A percentile compares a stretch with the other conserved stretches of the same genome.
Conservation (phyloP, 2,888 invertebrate genomes). For the Trisateles emortualis region DNA sequence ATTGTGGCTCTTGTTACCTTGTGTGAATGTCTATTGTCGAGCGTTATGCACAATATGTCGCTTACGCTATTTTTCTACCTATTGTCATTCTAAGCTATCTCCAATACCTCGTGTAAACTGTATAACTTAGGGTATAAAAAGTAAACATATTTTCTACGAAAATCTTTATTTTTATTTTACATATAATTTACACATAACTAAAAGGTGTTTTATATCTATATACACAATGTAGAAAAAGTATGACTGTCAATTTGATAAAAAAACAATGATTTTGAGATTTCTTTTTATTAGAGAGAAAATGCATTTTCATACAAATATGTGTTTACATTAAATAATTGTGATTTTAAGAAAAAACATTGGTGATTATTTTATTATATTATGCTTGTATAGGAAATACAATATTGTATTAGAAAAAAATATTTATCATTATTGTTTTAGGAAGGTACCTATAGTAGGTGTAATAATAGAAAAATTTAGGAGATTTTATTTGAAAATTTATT, state of each 20-base stretch:
- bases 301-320: slow-evolving; percentile 45
- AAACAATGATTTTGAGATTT: slow-evolving; percentile 62
- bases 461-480: slow-evolving; percentile 27
- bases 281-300: slow-evolving; percentile 52
- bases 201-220: slow-evolving; percentile 67
- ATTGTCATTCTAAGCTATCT: slow-evolving; percentile 4
- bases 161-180: slow-evolving; percentile 83
- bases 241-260: slow-evolving; percentile 59
- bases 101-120: slow-evolving; percentile 28
- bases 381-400: slow-evolving; percentile 18
- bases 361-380: slow-evolving; percentile 23
- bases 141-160: slow-evolving; percentile 75
- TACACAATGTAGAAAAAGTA: slow-evolving; percentile 75
- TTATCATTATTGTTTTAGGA: slow-evolving; percentile 19
- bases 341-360: slow-evolving; percentile 35
- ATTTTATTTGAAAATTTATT: slow-evolving; percentile 20
- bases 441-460: slow-evolving; percentile 13
- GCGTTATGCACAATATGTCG: too few species aligned
- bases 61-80: neutral
- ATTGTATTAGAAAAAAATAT: slow-evolving; percentile 20
- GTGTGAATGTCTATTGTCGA: too few species aligned
- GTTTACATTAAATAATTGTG: slow-evolving; percentile 39
- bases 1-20: too few species aligned
- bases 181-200: slow-evolving; percentile 77
- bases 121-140: slow-evolving; percentile 49